phyloP scores from a whole-genome alignment of 2,888 invertebrate species.

The Coleophora deauratella region DNA sequence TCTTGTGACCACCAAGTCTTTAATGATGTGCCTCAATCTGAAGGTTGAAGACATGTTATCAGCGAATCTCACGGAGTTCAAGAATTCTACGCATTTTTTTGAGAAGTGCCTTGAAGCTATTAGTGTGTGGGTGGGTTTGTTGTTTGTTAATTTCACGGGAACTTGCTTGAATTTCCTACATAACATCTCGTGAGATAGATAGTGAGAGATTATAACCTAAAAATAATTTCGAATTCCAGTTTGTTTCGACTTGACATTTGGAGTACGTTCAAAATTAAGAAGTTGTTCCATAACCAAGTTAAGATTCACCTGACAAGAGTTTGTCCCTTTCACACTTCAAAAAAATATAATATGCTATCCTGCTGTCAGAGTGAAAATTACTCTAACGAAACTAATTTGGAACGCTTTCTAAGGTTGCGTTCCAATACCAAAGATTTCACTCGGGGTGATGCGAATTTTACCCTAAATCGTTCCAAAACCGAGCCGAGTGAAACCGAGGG shows the following conservation, averaged over 20 bases:
- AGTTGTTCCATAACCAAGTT: too few relatives aligned
- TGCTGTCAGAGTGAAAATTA: too few relatives aligned
- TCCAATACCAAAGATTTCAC: too few relatives aligned
- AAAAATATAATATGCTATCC: too few relatives aligned
- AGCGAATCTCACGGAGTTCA: slow-evolving; percentile 21
- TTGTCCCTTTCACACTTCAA: too few relatives aligned
- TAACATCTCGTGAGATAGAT: slow-evolving; percentile 41
- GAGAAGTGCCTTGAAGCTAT: slow-evolving; percentile 25
- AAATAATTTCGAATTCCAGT: slow-evolving; percentile 19
- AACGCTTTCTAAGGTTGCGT: too few relatives aligned
- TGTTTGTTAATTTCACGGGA: slow-evolving; percentile 25
- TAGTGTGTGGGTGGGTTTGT: slow-evolving; percentile 26
- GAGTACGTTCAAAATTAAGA: background rate
- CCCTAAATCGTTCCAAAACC: too few relatives aligned
- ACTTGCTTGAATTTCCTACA: slow-evolving; percentile 40
- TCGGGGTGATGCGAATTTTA: too few relatives aligned
- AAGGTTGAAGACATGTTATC: slow-evolving; percentile 34
- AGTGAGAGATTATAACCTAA: slow-evolving; percentile 55
- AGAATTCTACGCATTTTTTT: slow-evolving; percentile 28
- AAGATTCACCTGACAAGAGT: too few relatives aligned
- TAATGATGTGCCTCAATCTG: slow-evolving; percentile 38
- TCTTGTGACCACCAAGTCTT: slow-evolving; percentile 42
- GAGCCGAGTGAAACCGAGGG: too few relatives aligned
- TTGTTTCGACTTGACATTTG: slow-evolving; percentile 8
- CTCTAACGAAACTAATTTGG: too few relatives aligned